Base-by-base conservation (phyloP, 1,140 invertebrate species). In the Melanaphis sacchari region DNA sequence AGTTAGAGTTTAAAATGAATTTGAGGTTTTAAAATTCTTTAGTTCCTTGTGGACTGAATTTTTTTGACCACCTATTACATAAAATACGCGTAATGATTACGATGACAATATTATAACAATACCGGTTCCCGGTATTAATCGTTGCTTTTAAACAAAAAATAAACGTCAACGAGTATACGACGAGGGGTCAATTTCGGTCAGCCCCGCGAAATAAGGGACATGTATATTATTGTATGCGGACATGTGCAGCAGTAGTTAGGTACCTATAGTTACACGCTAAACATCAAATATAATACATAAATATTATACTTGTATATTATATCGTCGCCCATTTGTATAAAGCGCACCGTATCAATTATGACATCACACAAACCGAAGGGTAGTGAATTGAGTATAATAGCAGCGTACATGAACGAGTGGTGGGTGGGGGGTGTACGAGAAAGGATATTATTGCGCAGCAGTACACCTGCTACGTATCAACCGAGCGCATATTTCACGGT, bases 401-500 rank as follows among this genome's bases (percentile, higher is more conserved):
- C 38, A 18, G 26, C 21, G 26, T 46, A 11, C 84, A 24, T 5
- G 1, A 2, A 24, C 0, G 82, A 5, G 76, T 81, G 36, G 18
- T 18, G 76, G 21, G 11, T 1, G 26, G 6, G 41, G 18, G 41
- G 22, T 8, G 84, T 82, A 41, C 38, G 24, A 41, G 38, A 84
- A 26, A 40, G 24, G 36, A 84, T 40, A 76, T 31, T 43, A 85
- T 88, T 54, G 9, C 46, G 5, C 24, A n/a, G 6, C 31, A 18
- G 40, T 31, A 43, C 91, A 92, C 91, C 91, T 92, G 91, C 43
- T 82, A 11, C 36, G 18, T 18, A 31, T n/a, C 36, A 36, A 11
- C 43, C 43, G 21, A 21, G 41, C 24, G 66, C 91, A 84, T 54
- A 54, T 93, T 93, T 93, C 91, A 93, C 91, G 91, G 91, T 93